These are phyloP conservation scores for Osmoderma eremita DNA, from an alignment of 2,888 invertebrate species.

Conservation along the genomic window DNA sequence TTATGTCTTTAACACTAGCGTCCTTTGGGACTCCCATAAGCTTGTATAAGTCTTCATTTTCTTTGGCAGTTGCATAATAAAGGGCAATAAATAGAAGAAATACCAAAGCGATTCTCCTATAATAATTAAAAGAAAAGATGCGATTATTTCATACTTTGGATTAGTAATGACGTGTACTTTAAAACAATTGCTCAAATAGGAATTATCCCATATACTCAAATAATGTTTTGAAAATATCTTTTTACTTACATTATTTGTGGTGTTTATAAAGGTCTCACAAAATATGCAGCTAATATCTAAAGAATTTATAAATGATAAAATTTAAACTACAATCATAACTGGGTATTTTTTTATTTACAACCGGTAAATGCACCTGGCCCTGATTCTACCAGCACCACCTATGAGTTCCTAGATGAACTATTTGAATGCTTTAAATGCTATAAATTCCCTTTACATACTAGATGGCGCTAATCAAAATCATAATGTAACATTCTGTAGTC, in stretches of 20 bases:
- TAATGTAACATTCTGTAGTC: no score
- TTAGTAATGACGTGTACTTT: slow-evolving; percentile 24
- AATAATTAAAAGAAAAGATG: not conserved
- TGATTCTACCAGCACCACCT: no score
- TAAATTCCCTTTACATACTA: no score
- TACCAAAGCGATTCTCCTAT: not conserved
- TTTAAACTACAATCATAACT: not conserved
- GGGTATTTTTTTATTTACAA: no score
- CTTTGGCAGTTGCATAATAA: slow-evolving; percentile 1
- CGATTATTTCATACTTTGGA: not conserved
- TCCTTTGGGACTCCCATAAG: slow-evolving; percentile 68
- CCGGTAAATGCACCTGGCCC: no score
- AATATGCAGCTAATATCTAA: not conserved
- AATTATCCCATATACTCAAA: no score
- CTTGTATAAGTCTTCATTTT: slow-evolving; percentile 57
- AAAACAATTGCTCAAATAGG: not conserved
- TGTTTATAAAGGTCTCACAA: not conserved
- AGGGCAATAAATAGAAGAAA: not conserved
- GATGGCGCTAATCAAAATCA: no score
- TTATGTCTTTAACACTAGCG: slow-evolving; percentile 74
- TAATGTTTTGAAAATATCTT: not conserved
- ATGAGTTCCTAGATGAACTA: no score
- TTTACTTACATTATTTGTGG: slow-evolving; percentile 13
- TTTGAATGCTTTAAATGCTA: no score
- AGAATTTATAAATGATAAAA: not conserved